These are phyloP conservation scores for Rynchops niger DNA, from an alignment of 2,113 vertebrate genomes.

Conservation along the genomic window DNA sequence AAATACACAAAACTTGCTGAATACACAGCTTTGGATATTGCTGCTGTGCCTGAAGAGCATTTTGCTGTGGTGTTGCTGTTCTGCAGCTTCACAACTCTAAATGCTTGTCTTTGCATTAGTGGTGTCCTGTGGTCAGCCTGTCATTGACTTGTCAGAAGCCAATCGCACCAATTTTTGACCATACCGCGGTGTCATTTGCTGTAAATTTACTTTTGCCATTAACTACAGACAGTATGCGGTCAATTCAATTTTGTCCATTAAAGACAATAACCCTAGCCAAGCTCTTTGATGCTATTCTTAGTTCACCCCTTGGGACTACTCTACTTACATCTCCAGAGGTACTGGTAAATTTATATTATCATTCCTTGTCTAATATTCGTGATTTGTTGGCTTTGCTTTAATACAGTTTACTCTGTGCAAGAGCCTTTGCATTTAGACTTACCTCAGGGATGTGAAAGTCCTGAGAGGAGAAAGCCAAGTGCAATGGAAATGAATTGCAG, in stretches of 20 bases:
- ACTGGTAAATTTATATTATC: constrained; percentile 45
- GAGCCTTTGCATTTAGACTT: no score
- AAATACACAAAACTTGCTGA: not conserved
- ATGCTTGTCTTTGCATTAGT: not conserved
- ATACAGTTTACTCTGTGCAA: not conserved
- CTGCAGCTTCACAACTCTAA: not conserved
- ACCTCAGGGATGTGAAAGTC: not conserved
- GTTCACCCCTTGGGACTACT: constrained; percentile 43
- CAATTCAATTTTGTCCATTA: constrained; percentile 61
- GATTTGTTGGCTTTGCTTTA: constrained; percentile 60
- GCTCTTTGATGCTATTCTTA: constrained; percentile 41
- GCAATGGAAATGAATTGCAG: not conserved
- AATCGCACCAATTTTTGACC: not conserved
- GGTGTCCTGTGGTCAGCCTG: not conserved
- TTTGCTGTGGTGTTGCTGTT: not conserved
- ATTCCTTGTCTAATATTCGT: constrained; percentile 51
- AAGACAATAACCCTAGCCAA: constrained; percentile 52
- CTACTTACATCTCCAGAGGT: constrained; percentile 39
- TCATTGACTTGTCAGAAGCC: constrained; percentile 20
- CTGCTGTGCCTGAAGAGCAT: not conserved
- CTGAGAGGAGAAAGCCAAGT: not conserved
- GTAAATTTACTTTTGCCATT: constrained; percentile 62
- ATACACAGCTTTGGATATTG: not conserved
- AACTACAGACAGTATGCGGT: constrained; percentile 23
- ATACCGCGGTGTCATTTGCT: not conserved